Evolutionary conservation across 2,797 vertebrate genomes (phyloP).

Genomic region (Malacoraja senta): DNA sequence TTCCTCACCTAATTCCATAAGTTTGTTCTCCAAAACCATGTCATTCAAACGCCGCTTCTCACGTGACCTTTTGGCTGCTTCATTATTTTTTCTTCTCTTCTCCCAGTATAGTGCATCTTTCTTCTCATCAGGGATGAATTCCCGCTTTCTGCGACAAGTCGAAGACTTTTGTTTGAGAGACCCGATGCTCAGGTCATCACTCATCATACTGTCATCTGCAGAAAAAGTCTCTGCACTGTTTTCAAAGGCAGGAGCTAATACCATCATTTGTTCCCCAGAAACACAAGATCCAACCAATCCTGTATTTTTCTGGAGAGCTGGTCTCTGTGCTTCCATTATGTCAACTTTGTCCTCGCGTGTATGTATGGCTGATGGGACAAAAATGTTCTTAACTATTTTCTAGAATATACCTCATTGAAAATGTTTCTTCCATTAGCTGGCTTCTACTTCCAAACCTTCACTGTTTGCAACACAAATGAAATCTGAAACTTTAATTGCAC

Average conservation of each 20-base stretch:
- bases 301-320: constrained; percentile 81
- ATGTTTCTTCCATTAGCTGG: constrained; percentile 27
- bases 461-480: background rate
- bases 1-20: constrained; percentile 86
- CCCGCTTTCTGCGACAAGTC: constrained; percentile 76
- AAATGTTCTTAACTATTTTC: background rate
- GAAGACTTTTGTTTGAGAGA: constrained; percentile 66
- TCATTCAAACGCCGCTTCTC: constrained; percentile 90
- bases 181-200: constrained; percentile 56
- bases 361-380: no score
- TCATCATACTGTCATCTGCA: constrained; percentile 63
- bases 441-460: background rate
- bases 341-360: background rate
- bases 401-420: background rate
- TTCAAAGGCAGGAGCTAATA: constrained; percentile 67
- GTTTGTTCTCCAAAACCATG: constrained; percentile 91
- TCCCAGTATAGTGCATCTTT: constrained; percentile 94
- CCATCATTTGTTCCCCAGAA: constrained; percentile 65
- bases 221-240: constrained; percentile 63
- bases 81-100: constrained; percentile 90
- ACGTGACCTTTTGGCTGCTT: constrained; percentile 89
- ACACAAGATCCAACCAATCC: constrained; percentile 59
- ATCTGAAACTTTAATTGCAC: background rate
- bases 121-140: constrained; percentile 93
- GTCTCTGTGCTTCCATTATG: constrained; percentile 65